Conservation (phyloP, 2,888 invertebrate species). For the Slavum lentiscoides region DNA sequence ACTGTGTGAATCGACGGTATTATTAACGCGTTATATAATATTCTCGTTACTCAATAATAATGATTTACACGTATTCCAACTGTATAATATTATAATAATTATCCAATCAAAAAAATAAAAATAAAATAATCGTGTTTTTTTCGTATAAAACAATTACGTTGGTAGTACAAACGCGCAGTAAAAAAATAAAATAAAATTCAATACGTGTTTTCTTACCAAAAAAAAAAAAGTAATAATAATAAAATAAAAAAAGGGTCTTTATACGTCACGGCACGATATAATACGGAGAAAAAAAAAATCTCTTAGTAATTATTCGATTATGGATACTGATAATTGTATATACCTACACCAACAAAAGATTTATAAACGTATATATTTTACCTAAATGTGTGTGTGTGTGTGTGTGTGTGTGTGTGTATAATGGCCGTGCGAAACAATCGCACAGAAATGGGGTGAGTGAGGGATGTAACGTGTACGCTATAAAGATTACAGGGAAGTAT, state of each 20-base stretch:
- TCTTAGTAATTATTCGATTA: slow-evolving; percentile 18
- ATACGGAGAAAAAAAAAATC: slow-evolving; percentile 4
- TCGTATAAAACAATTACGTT: neutral
- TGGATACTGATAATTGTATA: slow-evolving; percentile 6
- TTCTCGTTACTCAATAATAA: no score
- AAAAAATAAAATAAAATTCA: no score
- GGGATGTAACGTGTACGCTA: neutral
- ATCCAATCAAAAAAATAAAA: no score
- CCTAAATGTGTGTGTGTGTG: neutral
- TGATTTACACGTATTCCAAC: no score
- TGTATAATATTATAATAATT: no score
- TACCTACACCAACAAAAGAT: neutral
- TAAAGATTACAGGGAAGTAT: slow-evolving; percentile 4
- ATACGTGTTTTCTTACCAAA: neutral
- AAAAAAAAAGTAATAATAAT: neutral
- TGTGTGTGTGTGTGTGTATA: slow-evolving; percentile 7
- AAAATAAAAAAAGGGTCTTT: neutral
- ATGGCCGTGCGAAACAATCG: slow-evolving; percentile 39
- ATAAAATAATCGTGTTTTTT: no score
- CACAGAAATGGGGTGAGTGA: slow-evolving; percentile 17
- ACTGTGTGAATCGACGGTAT: no score
- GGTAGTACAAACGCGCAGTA: no score
- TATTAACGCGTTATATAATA: no score
- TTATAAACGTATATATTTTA: neutral
- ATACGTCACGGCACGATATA: neutral